Base-by-base conservation (phyloP, 2,888 invertebrate genomes). In the Tinea pellionella region DNA sequence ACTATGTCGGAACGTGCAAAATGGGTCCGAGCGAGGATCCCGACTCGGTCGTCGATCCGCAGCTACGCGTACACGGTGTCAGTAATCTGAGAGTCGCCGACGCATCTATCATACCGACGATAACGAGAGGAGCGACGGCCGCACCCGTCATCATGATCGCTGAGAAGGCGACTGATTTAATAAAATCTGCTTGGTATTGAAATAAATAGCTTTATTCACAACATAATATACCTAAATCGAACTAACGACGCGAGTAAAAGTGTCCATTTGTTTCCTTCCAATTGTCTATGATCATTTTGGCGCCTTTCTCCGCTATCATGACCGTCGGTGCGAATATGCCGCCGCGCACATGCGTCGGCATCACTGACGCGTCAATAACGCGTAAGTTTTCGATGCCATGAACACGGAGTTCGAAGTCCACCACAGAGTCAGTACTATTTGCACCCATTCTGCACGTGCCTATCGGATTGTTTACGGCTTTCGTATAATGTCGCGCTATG, bases 131-230 rank as follows among this genome's bases (percentile, higher is more conserved):
- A 0, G 79, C 85, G 0, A 85, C 82, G 7, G 78, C 82, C 3
- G 87, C 86, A 1, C 80, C 87, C 30, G 84, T 87, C 19, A 76
- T 86, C 63, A 87, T 87, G 87, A 84, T 87, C 68, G 86, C 85
- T 65, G 87, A 87, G 77, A 87, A 84, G 71, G 85, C 76, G 1
- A 84, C 85, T 70, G 84, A 85, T 67, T 69, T 82, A 74, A 86
- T 87, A 71, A 87, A 86, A 81, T 77, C 74, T 24, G 69, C 68
- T 68, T 87, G 87, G 87, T 84, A 85, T 70, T 84, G 71, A 57
- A 78, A 64, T 57, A 64, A 63, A 63, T 66, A 56, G 13, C 42
- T 61, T 24, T 63, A 62, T 61, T 62, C 62, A 62, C 13, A 63
- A 42, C 42, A 56, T 53, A 59, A 55, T 16, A 47, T 47, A 53